These are phyloP conservation scores for Bovichtus diacanthus DNA, from an alignment of 2,797 vertebrate species.

Conservation along the genomic window DNA sequence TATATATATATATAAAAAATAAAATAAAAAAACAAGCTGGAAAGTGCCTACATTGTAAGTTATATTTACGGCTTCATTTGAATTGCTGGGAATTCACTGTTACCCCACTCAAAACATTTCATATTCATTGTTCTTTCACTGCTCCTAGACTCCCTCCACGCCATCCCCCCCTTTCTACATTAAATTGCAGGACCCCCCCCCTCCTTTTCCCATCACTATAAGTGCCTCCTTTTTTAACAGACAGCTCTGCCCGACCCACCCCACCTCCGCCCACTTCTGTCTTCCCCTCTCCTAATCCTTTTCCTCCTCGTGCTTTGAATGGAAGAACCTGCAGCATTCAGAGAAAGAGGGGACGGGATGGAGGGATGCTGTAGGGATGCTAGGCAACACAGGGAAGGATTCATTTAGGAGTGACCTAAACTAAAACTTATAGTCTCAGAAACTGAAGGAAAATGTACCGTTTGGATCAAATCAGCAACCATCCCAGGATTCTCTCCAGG, in stretches of 20 bases:
- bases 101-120: conserved; percentile 24
- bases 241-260: conserved; percentile 58
- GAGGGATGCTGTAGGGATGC: conserved; percentile 57
- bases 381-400: conserved; percentile 14
- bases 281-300: conserved; percentile 41
- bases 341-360: conserved; percentile 32
- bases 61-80: conserved; percentile 34
- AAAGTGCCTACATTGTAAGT: background rate
- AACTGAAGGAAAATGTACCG: background rate
- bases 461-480: conserved; percentile 20
- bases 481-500: conserved; percentile 1
- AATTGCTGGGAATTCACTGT: background rate
- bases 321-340: conserved; percentile 76
- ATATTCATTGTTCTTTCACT: conserved; percentile 45
- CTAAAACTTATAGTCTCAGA: conserved; percentile 12
- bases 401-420: conserved; percentile 17
- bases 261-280: conserved; percentile 66
- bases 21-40: background rate
- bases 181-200: conserved; percentile 62
- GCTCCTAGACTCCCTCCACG: conserved; percentile 25
- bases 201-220: conserved; percentile 75
- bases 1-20: background rate
- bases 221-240: conserved; percentile 71
- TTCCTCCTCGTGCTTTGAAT: conserved; percentile 49
- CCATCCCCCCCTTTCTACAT: conserved; percentile 51